These are phyloP conservation scores for Thymelicus sylvestris DNA, from an alignment of 2,888 invertebrate species.

Conservation along the genomic window DNA sequence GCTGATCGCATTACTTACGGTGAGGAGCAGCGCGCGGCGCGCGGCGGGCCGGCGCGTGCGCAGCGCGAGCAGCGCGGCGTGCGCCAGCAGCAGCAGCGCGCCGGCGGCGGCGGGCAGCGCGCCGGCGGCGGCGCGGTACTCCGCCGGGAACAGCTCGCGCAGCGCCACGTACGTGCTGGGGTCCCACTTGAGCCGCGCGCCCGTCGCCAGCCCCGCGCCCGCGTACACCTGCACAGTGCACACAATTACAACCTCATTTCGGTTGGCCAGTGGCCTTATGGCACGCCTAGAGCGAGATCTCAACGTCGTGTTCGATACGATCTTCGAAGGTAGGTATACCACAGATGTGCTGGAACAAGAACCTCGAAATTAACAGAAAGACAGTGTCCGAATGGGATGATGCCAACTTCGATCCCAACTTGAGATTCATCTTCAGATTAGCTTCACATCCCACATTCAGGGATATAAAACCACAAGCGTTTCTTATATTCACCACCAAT, in stretches of 20 bases:
- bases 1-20: conserved; percentile 14
- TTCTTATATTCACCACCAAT: no score
- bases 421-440: no score
- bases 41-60: conserved; percentile 39
- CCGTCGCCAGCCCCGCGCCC: conserved; percentile 64
- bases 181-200: conserved; percentile 75
- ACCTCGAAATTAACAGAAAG: no score
- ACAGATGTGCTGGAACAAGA: no score
- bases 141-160: conserved; percentile 48
- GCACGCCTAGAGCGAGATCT: no score
- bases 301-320: no score
- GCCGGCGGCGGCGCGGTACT: conserved; percentile 53
- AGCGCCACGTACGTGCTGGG: conserved; percentile 61
- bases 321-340: no score
- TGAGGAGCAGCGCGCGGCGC: conserved; percentile 41
- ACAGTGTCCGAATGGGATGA: no score
- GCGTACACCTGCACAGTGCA: conserved; percentile 52
- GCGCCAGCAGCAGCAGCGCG: conserved; percentile 42
- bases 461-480: no score
- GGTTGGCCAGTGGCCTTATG: no score
- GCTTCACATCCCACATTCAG: no score
- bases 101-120: conserved; percentile 39
- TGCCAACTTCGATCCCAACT: no score
- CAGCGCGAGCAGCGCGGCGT: conserved; percentile 43
- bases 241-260: neutral